Evolutionary conservation across 2,888 invertebrate species (phyloP), one percentile per base, ranked within the genome.

Genomic region (Stratiomys singularior): DNA sequence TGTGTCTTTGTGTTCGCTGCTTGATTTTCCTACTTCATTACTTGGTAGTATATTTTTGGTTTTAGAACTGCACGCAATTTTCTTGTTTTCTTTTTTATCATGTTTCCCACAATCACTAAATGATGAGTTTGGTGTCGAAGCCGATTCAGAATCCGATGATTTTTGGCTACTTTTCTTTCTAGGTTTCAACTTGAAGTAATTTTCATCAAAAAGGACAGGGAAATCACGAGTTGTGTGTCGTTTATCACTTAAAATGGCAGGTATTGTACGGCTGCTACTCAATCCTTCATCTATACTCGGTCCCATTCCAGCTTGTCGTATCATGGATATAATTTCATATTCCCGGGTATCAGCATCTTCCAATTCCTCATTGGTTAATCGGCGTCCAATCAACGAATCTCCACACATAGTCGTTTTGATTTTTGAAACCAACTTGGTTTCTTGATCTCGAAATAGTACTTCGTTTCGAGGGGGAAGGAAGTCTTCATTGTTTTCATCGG

Each of bases 251-350:
- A n/a, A 9, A 25, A 76, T 28, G 13, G 64, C 47, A 23, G 64
- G 47, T n/a, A 76, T 63, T 11, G 76, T 76, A 9, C 52, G 63
- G 0, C 11, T 27, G 15, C 76, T 76, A n/a, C 28, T 47, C 18
- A 76, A 7, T 46, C 52, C 28, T n/a, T 63, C 76, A 18, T 76
- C 76, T 5, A 64, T n/a, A 47, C 64, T 64, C 1, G 76, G 76
- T 7, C 52, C 63, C 66, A 76, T 64, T 18, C 76, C 76, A n/a
- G 64, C 64, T 25, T 46, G 21, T 13, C 76, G 63, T 1, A 76
- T 63, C 76, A 76, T 76, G 5, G 63, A 25, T 27, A 44, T 21
- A 18, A 66, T 76, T 28, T 76, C 76, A 1, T 18, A 21, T 46
- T 76, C 76, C 9, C 37, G 74, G 21, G 30, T 28, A 13, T 13